Conservation (phyloP, 2,797 vertebrate species). For the Hylomyscus alleni region DNA sequence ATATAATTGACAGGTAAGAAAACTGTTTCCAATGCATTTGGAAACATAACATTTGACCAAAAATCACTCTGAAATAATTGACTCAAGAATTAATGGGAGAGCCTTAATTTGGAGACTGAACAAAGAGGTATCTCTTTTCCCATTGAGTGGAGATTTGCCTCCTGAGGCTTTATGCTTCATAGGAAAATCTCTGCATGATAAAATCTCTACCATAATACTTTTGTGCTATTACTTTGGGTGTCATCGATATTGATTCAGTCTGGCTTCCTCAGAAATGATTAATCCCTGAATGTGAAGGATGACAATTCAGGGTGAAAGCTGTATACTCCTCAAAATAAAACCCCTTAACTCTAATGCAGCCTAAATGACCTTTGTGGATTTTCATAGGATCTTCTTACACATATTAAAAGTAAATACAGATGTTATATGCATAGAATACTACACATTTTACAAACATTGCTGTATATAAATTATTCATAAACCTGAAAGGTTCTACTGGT, state of each 20-base stretch:
- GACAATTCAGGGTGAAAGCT: not conserved
- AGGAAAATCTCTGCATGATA: not conserved
- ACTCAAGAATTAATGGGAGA: not conserved
- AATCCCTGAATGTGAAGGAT: not conserved
- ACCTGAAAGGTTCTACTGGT: not conserved
- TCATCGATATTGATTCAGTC: not conserved
- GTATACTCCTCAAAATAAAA: not conserved
- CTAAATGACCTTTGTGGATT: not conserved
- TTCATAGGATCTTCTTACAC: not conserved
- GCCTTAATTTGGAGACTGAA: not conserved
- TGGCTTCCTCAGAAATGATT: not conserved
- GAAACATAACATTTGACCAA: not conserved
- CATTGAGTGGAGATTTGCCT: not conserved
- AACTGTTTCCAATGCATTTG: not conserved
- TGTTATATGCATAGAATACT: not conserved
- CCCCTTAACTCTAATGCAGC: not conserved
- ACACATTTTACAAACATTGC: not conserved
- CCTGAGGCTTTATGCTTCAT: not conserved
- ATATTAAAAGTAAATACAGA: not conserved
- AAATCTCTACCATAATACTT: not conserved
- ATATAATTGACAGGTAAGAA: conserved; percentile 2
- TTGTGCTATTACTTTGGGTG: not conserved
- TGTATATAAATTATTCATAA: not conserved
- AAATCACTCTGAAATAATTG: too few species aligned
- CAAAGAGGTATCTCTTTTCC: fast-evolving